Conservation (phyloP, 2,113 vertebrate genomes). For the Phaethornis superciliosus region DNA sequence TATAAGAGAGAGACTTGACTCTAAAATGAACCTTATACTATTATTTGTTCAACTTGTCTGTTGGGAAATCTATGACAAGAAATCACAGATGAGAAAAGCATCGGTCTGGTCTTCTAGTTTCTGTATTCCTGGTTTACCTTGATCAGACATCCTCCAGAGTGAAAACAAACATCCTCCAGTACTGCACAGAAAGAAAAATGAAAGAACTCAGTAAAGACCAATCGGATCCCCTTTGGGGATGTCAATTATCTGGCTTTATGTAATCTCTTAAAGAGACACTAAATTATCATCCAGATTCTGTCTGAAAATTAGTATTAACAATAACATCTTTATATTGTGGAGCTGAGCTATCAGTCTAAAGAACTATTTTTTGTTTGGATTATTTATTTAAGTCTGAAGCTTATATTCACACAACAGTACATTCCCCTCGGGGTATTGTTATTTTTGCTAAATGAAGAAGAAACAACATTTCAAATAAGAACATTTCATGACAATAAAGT, state of each 20-base stretch:
- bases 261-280: neutral
- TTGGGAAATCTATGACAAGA: neutral
- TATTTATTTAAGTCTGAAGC: slow-evolving; percentile 55
- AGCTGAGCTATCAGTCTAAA: neutral
- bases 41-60: neutral
- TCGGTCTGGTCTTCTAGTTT: neutral
- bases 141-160: neutral
- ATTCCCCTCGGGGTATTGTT: slow-evolving; percentile 59
- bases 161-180: neutral
- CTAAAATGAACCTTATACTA: neutral
- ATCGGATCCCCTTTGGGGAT: neutral
- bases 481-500: slow-evolving; percentile 56
- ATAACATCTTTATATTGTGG: neutral
- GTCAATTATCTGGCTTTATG: neutral
- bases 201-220: neutral
- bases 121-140: neutral
- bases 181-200: neutral
- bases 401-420: slow-evolving; percentile 4
- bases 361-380: slow-evolving; percentile 1
- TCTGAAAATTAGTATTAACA: neutral
- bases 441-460: slow-evolving; percentile 70
- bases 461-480: slow-evolving; percentile 59
- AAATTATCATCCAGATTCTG: neutral
- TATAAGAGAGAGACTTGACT: neutral
- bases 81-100: neutral